Base-by-base conservation (phyloP, 2,113 vertebrate species). In the Oostethus manadensis region DNA sequence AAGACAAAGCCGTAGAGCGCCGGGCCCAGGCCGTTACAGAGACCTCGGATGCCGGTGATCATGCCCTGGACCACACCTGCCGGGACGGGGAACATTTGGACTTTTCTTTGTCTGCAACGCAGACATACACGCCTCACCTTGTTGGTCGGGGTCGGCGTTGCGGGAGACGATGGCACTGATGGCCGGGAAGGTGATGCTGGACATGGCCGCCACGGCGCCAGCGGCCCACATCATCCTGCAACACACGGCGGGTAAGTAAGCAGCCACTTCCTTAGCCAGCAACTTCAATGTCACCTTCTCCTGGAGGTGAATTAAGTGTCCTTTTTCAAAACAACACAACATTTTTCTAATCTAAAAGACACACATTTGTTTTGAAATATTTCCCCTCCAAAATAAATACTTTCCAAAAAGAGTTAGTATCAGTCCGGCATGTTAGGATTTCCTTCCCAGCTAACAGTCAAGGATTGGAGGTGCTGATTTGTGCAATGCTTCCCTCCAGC, bases 201-300 rank as follows among this genome's bases (percentile, higher is more conserved):
- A 95, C 94, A 94, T 95, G 73, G 94, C 93, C 44, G 93, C 93
- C 47, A 95, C 90, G 0, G 93, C 92, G 63, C 93, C 93, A 8
- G 93, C 93, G 20, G 92, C 94, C 93, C 93, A 96, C 90, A 95
- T 96, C 93, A 95, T 95, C 94, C 94, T 96, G 16, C 49, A 68
- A 40, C 53, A 55, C n/a, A 55, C 4, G 15, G 38, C 3, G 14
- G 38, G 14, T 7, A 33, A 33, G 29, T 33, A 29, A 29, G 26
- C 6, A 6, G 26, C 6, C 29, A 6, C 29, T 33, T 33, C 5
- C 5, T 8, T 33, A 7, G 29, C 5, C 1, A 33, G 1, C 29
- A 33, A 33, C n/a, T n/a, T n/a, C n/a, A n/a, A n/a, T 26, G 23
- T 26, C 3, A 26, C 2, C 5, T 26, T 26, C 23, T 26, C 23